phyloP scores from a whole-genome alignment of 2,888 invertebrate species.

The Achlya flavicornis region DNA sequence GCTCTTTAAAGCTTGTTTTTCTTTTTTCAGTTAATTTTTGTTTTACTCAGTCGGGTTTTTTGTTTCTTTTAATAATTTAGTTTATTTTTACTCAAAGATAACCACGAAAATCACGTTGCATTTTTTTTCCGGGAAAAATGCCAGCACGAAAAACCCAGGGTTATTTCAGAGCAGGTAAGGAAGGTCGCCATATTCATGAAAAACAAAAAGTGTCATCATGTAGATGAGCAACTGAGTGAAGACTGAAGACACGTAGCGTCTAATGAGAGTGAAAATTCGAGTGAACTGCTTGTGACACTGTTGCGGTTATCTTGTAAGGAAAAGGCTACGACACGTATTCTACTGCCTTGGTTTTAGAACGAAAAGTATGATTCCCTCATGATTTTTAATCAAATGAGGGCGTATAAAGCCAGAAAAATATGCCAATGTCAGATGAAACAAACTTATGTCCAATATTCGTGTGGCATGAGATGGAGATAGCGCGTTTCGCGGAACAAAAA shows the following conservation, averaged over 20 bases:
- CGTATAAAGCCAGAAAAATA: too few species aligned
- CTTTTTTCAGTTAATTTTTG: too few species aligned
- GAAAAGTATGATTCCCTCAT: background rate
- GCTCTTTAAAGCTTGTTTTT: too few species aligned
- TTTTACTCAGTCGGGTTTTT: too few species aligned
- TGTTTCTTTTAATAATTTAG: too few species aligned
- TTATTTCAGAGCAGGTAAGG: background rate
- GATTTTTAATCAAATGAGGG: too few species aligned
- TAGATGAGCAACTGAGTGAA: background rate
- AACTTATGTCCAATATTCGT: too few species aligned
- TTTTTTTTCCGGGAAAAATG: background rate
- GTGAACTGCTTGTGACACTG: background rate
- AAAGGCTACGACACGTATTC: background rate
- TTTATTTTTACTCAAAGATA: too few species aligned
- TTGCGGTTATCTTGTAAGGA: background rate
- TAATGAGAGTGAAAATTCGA: conserved; percentile 4
- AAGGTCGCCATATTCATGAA: conserved; percentile 22
- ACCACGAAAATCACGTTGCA: background rate
- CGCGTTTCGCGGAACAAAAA: too few species aligned
- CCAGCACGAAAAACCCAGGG: background rate
- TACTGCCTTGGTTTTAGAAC: background rate
- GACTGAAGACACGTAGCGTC: background rate
- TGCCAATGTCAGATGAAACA: too few species aligned
- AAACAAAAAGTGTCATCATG: conserved; percentile 31
- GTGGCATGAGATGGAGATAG: too few species aligned